Conservation (phyloP, 2,797 vertebrate genomes). For the Sebastes itinus region DNA sequence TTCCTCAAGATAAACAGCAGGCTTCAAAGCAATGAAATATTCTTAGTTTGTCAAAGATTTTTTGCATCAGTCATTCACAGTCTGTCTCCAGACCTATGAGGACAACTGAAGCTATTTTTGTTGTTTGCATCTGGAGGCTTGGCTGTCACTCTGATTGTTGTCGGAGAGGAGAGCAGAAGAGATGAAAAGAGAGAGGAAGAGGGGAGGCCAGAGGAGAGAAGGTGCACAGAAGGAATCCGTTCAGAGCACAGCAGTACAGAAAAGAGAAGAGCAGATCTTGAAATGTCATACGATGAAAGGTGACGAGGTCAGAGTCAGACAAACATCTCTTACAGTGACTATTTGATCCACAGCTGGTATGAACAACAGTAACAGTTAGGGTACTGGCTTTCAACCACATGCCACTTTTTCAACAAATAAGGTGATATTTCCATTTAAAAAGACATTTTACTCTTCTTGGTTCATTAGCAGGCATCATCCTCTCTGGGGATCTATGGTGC, state of each 20-base stretch:
- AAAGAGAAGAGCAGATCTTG: slow-evolving; percentile 14
- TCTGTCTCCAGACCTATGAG: slow-evolving; percentile 8
- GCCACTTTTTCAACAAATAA: not conserved
- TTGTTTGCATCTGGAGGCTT: slow-evolving; percentile 39
- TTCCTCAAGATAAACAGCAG: slow-evolving; percentile 8
- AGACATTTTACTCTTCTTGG: not conserved
- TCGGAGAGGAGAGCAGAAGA: not conserved
- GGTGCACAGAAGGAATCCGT: slow-evolving; percentile 24
- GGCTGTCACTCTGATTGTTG: slow-evolving; percentile 48
- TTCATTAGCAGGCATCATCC: not conserved
- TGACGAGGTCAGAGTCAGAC: slow-evolving; percentile 38
- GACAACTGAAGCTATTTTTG: slow-evolving; percentile 56
- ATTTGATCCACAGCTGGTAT: slow-evolving; percentile 30
- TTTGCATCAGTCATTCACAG: slow-evolving; percentile 8
- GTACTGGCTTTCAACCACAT: not conserved
- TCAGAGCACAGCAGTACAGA: slow-evolving; percentile 15
- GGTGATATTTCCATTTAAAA: not conserved
- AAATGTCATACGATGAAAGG: slow-evolving; percentile 49
- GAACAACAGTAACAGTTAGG: slow-evolving; percentile 2
- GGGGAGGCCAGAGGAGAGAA: slow-evolving; percentile 12
- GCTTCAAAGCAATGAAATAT: slow-evolving; percentile 1
- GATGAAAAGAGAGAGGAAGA: slow-evolving; percentile 1
- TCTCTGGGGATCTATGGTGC: not conserved
- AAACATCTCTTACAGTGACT: slow-evolving; percentile 23
- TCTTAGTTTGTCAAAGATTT: not conserved